These are phyloP conservation scores for Lepilemur septentrionalis DNA, from an alignment of 2,797 vertebrate genomes.

Conservation along the genomic window DNA sequence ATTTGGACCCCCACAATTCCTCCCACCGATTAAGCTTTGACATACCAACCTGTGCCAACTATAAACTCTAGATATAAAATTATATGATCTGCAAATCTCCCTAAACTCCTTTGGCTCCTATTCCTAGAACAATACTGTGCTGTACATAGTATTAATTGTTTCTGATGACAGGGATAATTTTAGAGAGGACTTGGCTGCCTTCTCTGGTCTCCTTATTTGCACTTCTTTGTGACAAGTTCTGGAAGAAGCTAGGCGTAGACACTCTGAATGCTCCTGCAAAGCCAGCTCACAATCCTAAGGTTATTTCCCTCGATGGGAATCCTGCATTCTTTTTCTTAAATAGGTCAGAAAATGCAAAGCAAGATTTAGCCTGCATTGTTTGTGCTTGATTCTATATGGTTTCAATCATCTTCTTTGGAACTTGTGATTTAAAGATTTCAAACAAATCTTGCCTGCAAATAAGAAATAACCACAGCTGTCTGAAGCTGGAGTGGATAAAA, in stretches of 20 bases:
- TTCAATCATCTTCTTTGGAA: not conserved
- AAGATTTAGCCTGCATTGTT: not conserved
- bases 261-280: conserved; percentile 66
- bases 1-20: not conserved
- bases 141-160: conserved; percentile 66
- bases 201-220: conserved; percentile 75
- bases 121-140: conserved; percentile 77
- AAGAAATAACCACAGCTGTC: not conserved
- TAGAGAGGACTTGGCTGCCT: conserved; percentile 78
- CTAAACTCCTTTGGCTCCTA: conserved; percentile 68
- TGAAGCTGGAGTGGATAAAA: not conserved
- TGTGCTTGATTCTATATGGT: not conserved
- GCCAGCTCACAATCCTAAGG: conserved; percentile 9
- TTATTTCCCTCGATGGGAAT: conserved; percentile 56
- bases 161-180: conserved; percentile 81
- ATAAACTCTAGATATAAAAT: conserved; percentile 75
- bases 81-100: conserved; percentile 75
- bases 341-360: conserved; percentile 47
- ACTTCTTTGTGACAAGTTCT: conserved; percentile 70
- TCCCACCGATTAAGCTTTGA: conserved; percentile 39
- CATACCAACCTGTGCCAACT: not conserved
- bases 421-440: not conserved
- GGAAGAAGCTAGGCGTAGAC: conserved; percentile 65
- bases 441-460: conserved; percentile 22
- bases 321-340: conserved; percentile 53